A percentile compares a stretch with the other conserved stretches of the same genome.
Evolutionary conservation across 2,888 invertebrate genomes (phyloP).

Genomic region (Lochmaea crataegi): DNA sequence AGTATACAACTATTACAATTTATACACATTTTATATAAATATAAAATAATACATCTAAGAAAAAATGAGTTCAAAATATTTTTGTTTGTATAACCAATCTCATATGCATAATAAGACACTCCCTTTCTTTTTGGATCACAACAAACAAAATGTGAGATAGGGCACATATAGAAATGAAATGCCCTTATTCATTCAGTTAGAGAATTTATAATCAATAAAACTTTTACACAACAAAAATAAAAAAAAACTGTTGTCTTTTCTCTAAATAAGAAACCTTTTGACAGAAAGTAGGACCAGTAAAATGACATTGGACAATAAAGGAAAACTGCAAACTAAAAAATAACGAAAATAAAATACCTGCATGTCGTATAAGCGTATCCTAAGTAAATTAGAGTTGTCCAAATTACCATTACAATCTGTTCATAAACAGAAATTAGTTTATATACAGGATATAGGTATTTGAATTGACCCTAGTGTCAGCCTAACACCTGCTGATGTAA

Average conservation of each 20-base stretch:
- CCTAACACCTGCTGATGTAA: conserved; percentile 64
- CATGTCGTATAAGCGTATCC: conserved; percentile 64
- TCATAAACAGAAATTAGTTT: conserved; percentile 42
- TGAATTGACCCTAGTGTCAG: conserved; percentile 52
- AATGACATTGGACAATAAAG: conserved; percentile 22
- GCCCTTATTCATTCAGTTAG: conserved; percentile 10
- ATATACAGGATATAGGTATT: conserved; percentile 43
- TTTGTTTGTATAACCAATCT: conserved; percentile 25
- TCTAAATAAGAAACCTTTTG: conserved; percentile 37
- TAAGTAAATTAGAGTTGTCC: conserved; percentile 56
- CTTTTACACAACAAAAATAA: conserved; percentile 23
- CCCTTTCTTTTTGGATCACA: conserved; percentile 31
- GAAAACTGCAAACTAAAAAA: conserved; percentile 12
- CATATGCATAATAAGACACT: conserved; percentile 30
- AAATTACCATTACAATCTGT: conserved; percentile 65
- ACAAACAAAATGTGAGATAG: conserved; percentile 23
- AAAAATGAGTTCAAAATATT: conserved; percentile 4
- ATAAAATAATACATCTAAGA: not conserved
- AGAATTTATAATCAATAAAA: conserved; percentile 33
- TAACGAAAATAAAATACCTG: conserved; percentile 60
- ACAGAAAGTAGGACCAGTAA: conserved; percentile 23
- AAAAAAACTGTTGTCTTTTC: conserved; percentile 18
- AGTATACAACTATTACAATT: not conserved
- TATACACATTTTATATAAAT: not conserved
- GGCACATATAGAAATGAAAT: conserved; percentile 1